A percentile compares a stretch with the other conserved stretches of the same genome.
Evolutionary conservation across 2,113 vertebrate species (phyloP).

Genomic region (Phocoena phocoena): DNA sequence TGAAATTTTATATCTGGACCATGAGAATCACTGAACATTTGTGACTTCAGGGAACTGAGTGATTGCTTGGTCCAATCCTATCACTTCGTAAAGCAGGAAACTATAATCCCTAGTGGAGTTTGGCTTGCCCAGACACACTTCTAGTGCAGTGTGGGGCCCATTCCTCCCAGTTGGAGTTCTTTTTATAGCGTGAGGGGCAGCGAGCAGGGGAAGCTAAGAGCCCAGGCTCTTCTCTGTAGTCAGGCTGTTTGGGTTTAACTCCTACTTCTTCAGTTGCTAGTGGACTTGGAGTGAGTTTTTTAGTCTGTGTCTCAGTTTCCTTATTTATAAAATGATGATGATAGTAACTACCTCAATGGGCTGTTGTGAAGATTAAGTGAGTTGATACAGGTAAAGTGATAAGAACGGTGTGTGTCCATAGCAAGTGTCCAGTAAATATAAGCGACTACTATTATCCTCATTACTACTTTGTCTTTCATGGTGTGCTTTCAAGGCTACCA

Average conservation of each 20-base stretch:
- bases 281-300: not conserved
- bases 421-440: not conserved
- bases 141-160: not conserved
- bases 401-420: not conserved
- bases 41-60: not conserved
- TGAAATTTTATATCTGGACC: not conserved
- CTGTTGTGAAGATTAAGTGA: not conserved
- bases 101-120: not conserved
- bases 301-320: not conserved
- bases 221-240: not conserved
- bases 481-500: not conserved
- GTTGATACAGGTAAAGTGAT: not conserved
- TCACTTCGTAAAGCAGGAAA: not conserved
- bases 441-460: not conserved
- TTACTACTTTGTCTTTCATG: not conserved
- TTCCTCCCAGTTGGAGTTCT: not conserved
- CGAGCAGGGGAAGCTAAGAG: not conserved
- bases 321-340: not conserved
- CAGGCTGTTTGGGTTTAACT: not conserved
- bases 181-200: not conserved
- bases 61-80: not conserved
- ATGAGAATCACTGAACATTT: not conserved
- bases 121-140: not conserved
- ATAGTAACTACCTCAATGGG: not conserved
- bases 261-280: not conserved